A percentile compares a stretch with the other conserved stretches of the same genome.
These are phyloP conservation scores for Bibio marci DNA, from an alignment of 2,888 invertebrate species.

Conservation along the genomic window DNA sequence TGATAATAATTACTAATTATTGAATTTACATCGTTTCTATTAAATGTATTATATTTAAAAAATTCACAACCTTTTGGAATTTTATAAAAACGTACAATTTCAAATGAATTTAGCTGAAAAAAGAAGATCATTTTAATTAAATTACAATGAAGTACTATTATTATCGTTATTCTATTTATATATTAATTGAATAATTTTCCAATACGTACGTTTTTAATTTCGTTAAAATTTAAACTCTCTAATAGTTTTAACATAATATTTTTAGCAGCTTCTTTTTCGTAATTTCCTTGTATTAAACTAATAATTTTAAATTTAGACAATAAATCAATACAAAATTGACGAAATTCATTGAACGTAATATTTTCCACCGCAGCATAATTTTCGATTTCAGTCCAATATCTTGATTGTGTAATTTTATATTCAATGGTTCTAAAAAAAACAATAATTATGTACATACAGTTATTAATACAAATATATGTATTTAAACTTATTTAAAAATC, in stretches of 20 bases:
- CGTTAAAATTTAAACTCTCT: conserved; percentile 34
- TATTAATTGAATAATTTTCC: no score
- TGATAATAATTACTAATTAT: conserved; percentile 79
- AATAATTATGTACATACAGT: no score
- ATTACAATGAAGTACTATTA: no score
- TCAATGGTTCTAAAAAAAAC: no score
- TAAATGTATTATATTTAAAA: conserved; percentile 50
- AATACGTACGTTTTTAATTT: conserved; percentile 17
- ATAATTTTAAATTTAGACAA: conserved; percentile 49
- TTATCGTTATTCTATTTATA: no score
- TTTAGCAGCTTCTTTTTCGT: conserved; percentile 42
- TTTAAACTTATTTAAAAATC: no score
- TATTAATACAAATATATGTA: no score
- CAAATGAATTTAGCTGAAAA: no score
- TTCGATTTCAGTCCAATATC: conserved; percentile 48
- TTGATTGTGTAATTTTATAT: no score
- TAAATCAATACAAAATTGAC: conserved; percentile 38
- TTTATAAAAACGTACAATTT: no score
- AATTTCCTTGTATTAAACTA: conserved; percentile 65
- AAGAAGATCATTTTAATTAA: no score
- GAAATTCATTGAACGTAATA: conserved; percentile 41
- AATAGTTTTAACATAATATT: conserved; percentile 39
- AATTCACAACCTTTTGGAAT: conserved; percentile 49
- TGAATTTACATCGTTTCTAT: conserved; percentile 59
- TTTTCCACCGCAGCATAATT: conserved; percentile 39